Conservation (phyloP, 2,113 vertebrate species). For the Scortum barcoo region DNA sequence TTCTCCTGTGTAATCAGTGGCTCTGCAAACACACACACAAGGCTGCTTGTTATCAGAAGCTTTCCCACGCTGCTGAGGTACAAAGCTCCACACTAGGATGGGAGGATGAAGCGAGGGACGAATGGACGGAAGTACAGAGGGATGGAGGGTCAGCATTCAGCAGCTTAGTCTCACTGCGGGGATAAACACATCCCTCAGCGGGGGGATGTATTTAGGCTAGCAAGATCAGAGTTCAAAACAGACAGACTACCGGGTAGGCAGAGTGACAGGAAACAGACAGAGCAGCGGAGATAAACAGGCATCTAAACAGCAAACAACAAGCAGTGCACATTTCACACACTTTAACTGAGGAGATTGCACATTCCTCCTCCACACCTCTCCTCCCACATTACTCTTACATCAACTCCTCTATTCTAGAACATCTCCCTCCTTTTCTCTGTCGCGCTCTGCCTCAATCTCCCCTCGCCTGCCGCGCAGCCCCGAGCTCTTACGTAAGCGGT, state of each 20-base stretch:
- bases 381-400: slow-evolving; percentile 74
- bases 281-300: slow-evolving; percentile 66
- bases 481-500: slow-evolving; percentile 76
- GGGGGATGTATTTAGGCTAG: slow-evolving; percentile 70
- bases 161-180: slow-evolving; percentile 76
- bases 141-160: slow-evolving; percentile 78
- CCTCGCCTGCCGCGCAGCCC: slow-evolving; percentile 68
- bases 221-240: slow-evolving; percentile 77
- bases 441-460: slow-evolving; percentile 60
- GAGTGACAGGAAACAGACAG: slow-evolving; percentile 66
- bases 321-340: slow-evolving; percentile 41
- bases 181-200: slow-evolving; percentile 79
- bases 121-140: slow-evolving; percentile 72
- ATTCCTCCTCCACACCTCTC: slow-evolving; percentile 74
- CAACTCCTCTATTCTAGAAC: slow-evolving; percentile 66
- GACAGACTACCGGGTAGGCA: slow-evolving; percentile 56
- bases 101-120: slow-evolving; percentile 75
- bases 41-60: slow-evolving; percentile 78
- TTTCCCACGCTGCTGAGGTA: slow-evolving; percentile 83
- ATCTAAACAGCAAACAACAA: slow-evolving; percentile 56
- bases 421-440: slow-evolving; percentile 61
- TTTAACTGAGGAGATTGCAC: slow-evolving; percentile 53
- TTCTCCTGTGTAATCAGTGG: slow-evolving; percentile 77
- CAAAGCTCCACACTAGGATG: slow-evolving; percentile 79
- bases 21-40: slow-evolving; percentile 77